Evolutionary conservation across 35 echinoderm and acorn worm species (phyloP), one percentile per base, ranked within the genome.

Genomic region (Patiria miniata): DNA sequence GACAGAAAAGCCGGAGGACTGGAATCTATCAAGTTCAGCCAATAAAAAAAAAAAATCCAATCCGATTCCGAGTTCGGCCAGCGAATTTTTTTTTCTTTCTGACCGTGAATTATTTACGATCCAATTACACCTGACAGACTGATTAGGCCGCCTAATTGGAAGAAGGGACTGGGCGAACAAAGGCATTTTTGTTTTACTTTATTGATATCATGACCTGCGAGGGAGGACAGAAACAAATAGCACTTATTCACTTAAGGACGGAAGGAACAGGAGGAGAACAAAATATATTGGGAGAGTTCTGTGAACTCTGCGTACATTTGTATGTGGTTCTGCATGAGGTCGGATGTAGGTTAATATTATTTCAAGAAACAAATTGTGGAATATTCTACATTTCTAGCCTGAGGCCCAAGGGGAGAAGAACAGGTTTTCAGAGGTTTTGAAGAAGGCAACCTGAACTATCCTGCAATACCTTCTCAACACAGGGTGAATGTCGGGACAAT

Each of bases 1-100:
- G 4, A 47, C 4, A 47, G 42, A 6, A 4, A 4, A 4, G 42
- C 30, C 9, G 10, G 14, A 34, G 22, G 26, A 26, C 65, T 73
- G 30, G 65, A 30, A 30, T 73, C 65, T 32, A 30, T 73, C 65
- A 73, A 73, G 29, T 73, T 7, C 29, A 34, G 12, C 42, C 12
- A 47, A 47, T 47, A 47, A 47, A 10, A 73, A 73, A 26, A 60
- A 73, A 73, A 73, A 73, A 73, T 73, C 65, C 34, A 73, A 73
- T 73, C 7, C 10, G 1, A 18, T 30, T 73, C 29, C 14, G 65
- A 34, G 65, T 73, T 73, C 10, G 23, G 23, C 7, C 34, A 73
- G 34, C 14, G 65, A 73, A 23, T 14, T 26, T 73, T 73, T 47
- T 47, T 47, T 47, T 12, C 12, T 47, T n/a, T n/a, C 4, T 73